A percentile compares a stretch with the other conserved stretches of the same genome.
These are phyloP conservation scores for Odontothrips loti DNA, from an alignment of 2,888 invertebrate genomes.

Conservation along the genomic window DNA sequence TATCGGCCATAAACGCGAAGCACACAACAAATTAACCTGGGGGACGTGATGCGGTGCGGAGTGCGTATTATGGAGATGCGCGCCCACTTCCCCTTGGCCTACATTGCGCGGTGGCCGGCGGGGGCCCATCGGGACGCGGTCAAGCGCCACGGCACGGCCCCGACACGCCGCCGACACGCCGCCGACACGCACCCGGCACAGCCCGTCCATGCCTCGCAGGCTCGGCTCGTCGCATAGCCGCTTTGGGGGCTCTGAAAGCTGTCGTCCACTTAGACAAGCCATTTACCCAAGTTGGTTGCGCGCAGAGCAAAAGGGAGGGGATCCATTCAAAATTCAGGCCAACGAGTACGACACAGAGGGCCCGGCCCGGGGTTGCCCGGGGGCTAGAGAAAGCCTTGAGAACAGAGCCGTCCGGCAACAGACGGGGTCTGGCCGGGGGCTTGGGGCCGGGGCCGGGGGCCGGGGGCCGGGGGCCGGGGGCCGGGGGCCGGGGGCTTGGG, in stretches of 20 bases:
- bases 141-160: not conserved
- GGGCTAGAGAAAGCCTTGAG: not conserved
- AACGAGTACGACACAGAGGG: not conserved
- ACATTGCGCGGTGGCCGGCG: not conserved
- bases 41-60: too few species aligned
- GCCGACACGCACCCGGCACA: not conserved
- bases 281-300: constrained; percentile 17
- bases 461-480: too few species aligned
- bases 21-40: too few species aligned
- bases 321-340: constrained; percentile 19
- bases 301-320: constrained; percentile 1
- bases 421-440: too few species aligned
- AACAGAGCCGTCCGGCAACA: not conserved
- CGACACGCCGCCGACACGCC: not conserved
- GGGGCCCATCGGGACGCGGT: not conserved
- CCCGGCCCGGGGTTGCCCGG: not conserved
- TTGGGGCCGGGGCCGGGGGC: too few species aligned
- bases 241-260: not conserved
- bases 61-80: too few species aligned
- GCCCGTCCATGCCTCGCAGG: not conserved
- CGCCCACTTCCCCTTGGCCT: not conserved
- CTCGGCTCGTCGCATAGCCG: too few species aligned
- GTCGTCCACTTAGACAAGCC: constrained; percentile 1
- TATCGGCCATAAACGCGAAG: too few species aligned
- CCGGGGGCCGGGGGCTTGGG: too few species aligned